These are phyloP conservation scores for Meloidogyne exigua DNA, from an alignment of 1,140 invertebrate genomes.

Conservation along the genomic window DNA sequence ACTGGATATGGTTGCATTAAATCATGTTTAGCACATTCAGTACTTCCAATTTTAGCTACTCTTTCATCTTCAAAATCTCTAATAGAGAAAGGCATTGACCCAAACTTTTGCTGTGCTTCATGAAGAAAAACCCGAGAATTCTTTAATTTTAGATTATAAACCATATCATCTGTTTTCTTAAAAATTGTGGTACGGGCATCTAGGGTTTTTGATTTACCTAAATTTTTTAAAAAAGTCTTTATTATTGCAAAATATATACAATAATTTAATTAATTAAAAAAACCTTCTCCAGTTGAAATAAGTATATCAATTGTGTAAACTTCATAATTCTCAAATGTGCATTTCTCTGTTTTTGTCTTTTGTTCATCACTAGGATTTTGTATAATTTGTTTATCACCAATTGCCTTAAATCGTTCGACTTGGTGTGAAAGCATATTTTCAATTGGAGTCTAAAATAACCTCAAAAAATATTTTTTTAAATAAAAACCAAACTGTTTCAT, in stretches of 20 bases:
- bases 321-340: slow-evolving; percentile 90
- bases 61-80: slow-evolving; percentile 89
- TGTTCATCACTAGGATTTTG: slow-evolving; percentile 96
- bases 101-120: slow-evolving; percentile 85
- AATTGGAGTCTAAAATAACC: slow-evolving; percentile 75
- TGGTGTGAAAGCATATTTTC: slow-evolving; percentile 95
- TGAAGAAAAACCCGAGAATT: slow-evolving; percentile 89
- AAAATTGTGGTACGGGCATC: slow-evolving; percentile 93
- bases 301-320: slow-evolving; percentile 98
- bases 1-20: slow-evolving; percentile 94
- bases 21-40: slow-evolving; percentile 96
- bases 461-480: neutral
- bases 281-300: slow-evolving; percentile 86
- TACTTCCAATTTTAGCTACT: slow-evolving; percentile 92
- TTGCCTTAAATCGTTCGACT: slow-evolving; percentile 79
- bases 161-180: slow-evolving; percentile 90
- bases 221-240: too few relatives aligned
- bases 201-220: slow-evolving; percentile 76
- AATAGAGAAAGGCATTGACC: slow-evolving; percentile 78
- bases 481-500: slow-evolving; percentile 12
- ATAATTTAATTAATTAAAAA: slow-evolving; percentile 3
- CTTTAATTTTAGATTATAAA: slow-evolving; percentile 93
- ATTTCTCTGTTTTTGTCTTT: slow-evolving; percentile 91
- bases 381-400: slow-evolving; percentile 98
- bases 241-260: too few relatives aligned